Base-by-base conservation (phyloP, 2,888 invertebrate species). In the Lamellibrachia satsuma region DNA sequence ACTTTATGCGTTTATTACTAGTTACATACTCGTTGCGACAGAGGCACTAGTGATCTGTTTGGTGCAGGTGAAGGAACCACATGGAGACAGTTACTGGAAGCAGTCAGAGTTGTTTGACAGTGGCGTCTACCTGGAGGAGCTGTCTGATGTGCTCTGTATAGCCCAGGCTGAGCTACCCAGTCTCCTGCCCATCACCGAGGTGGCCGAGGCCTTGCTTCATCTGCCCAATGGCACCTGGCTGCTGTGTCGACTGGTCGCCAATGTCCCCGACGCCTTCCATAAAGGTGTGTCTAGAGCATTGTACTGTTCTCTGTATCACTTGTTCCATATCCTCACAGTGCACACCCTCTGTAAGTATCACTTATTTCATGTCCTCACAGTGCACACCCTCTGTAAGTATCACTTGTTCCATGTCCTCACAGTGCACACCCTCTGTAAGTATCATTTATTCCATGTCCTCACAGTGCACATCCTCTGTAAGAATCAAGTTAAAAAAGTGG, bases 61-160 rank as follows among this genome's bases (percentile, higher is more conserved):
- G 39, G 22, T 92, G 39, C 91, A 94, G 97, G 95, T 97, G 55
- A 96, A 96, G 92, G 97, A 97, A 93, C 96, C 96, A 55, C 95
- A 96, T 92, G 95, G 95, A 97, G 96, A 96, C 94, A 95, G 96
- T 93, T 96, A 96, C 93, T 97, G 98, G 75, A 98, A 98, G 96
- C 97, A 98, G 90, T 99, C 98, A 0, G 99, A 99, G 95, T 97
- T 99, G 55, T 99, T 99, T 97, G 99, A 99, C 95, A 98, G 98
- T 97, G 98, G 98, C 95, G 98, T 99, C 1, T 99, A 99, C 96
- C 97, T 99, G 95, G 99, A 99, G 96, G 99, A 99, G 96, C 98
- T 99, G 90, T 98, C 98, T 90, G 99, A 99, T 97, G 98, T 99
- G 0, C 97, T 99, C 92, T 99, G 98, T 96, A 99, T 99, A 93